phyloP scores from a whole-genome alignment of 1,140 invertebrate species.

The Philopotamus ludificatus region DNA sequence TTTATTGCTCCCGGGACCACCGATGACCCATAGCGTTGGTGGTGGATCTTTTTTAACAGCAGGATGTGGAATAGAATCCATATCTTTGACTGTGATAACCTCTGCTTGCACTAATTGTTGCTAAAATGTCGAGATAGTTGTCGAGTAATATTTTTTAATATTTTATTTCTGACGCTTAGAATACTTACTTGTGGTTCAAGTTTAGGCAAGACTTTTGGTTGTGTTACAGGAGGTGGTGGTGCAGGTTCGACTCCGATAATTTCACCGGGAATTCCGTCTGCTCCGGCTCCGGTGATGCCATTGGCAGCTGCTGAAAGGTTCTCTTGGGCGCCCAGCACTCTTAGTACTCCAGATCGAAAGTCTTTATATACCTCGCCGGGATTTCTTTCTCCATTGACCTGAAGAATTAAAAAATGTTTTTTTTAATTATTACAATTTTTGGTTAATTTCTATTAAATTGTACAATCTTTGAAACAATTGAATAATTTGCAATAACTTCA shows the following conservation, averaged over 20 bases:
- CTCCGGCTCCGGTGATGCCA: slow-evolving; percentile 57
- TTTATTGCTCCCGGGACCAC: slow-evolving; percentile 80
- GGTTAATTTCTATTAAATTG: too few relatives aligned
- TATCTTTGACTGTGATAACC: slow-evolving; percentile 48
- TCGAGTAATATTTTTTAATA: neutral
- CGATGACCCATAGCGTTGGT: slow-evolving; percentile 76
- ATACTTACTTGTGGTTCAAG: slow-evolving; percentile 48
- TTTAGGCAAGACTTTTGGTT: slow-evolving; percentile 38
- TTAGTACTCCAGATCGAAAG: slow-evolving; percentile 70
- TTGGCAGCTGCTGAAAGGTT: slow-evolving; percentile 60
- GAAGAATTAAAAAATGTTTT: neutral
- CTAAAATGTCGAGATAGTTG: neutral
- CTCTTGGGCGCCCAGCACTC: slow-evolving; percentile 66
- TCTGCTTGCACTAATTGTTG: slow-evolving; percentile 46
- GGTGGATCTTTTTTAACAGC: slow-evolving; percentile 49
- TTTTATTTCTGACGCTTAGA: neutral
- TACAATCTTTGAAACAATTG: too few relatives aligned
- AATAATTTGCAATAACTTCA: too few relatives aligned
- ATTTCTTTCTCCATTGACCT: slow-evolving; percentile 82
- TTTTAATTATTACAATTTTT: too few relatives aligned
- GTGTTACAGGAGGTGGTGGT: slow-evolving; percentile 41
- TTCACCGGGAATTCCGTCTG: slow-evolving; percentile 59
- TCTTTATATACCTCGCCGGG: slow-evolving; percentile 80
- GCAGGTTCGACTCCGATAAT: slow-evolving; percentile 60
- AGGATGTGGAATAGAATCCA: slow-evolving; percentile 29